These are phyloP conservation scores for Ochropleura plecta DNA, from an alignment of 2,888 invertebrate species.

Conservation along the genomic window DNA sequence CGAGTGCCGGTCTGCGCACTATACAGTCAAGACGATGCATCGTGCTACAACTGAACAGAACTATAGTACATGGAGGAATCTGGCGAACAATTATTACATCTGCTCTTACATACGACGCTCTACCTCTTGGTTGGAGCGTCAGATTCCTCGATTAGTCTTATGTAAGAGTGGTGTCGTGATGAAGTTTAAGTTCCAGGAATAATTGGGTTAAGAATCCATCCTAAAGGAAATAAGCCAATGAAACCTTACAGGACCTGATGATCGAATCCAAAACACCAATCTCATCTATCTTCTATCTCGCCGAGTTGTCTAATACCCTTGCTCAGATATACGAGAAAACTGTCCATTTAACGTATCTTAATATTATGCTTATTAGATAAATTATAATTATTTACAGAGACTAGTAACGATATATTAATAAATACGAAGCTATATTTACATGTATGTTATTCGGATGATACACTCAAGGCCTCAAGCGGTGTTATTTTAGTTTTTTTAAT, in stretches of 20 bases:
- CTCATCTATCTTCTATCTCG: background rate
- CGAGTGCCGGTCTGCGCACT: too few relatives aligned
- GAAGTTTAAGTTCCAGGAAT: background rate
- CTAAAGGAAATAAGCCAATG: background rate
- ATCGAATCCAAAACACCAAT: background rate
- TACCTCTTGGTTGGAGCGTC: too few relatives aligned
- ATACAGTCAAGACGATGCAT: too few relatives aligned
- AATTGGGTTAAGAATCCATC: background rate
- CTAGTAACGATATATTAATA: conserved; percentile 72
- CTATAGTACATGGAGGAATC: background rate
- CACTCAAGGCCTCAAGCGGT: conserved; percentile 83
- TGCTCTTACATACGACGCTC: background rate
- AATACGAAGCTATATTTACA: conserved; percentile 72
- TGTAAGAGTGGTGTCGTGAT: background rate
- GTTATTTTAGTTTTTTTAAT: conserved; percentile 38
- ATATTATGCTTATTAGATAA: conserved; percentile 63
- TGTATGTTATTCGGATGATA: conserved; percentile 76
- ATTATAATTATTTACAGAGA: conserved; percentile 70
- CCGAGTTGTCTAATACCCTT: conserved; percentile 3
- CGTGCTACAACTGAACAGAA: too few relatives aligned
- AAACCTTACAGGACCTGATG: background rate
- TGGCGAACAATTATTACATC: background rate
- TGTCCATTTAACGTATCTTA: conserved; percentile 43
- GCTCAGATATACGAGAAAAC: conserved; percentile 30
- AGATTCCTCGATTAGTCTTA: too few relatives aligned